Conservation (phyloP, 2,888 invertebrate species). For the Nephrotoma flavescens region DNA sequence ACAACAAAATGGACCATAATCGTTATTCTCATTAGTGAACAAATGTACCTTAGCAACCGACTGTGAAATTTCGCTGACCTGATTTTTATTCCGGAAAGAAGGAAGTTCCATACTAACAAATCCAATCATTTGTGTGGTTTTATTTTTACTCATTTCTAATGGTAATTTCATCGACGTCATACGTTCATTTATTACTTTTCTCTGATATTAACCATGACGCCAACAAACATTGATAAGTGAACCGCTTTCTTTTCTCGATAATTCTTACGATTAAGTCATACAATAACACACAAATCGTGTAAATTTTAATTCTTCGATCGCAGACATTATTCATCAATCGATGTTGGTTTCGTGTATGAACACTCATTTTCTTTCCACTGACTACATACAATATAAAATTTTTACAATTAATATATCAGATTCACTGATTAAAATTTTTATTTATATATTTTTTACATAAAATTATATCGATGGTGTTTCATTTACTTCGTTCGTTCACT, state of each 20-base stretch:
- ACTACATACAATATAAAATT: not conserved
- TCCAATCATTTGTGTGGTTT: no score
- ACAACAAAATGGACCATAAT: no score
- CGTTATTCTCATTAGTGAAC: no score
- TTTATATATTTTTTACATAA: not conserved
- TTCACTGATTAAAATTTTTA: not conserved
- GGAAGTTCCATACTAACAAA: no score
- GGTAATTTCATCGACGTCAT: not conserved
- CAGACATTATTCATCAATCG: not conserved
- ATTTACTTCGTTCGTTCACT: constrained; percentile 11
- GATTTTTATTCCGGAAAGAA: no score
- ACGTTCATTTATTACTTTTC: not conserved
- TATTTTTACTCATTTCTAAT: no score
- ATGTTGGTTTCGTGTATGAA: not conserved
- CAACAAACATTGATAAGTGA: not conserved
- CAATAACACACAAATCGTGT: not conserved
- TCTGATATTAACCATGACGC: not conserved
- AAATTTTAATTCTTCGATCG: not conserved
- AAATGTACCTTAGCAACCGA: no score
- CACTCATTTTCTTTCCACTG: not conserved
- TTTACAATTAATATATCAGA: not conserved
- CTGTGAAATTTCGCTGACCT: no score
- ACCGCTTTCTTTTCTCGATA: not conserved
- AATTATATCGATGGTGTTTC: not conserved
- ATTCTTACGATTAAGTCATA: not conserved